phyloP scores from a whole-genome alignment of 2,113 vertebrate species.

The Nannobrachium achirus region DNA sequence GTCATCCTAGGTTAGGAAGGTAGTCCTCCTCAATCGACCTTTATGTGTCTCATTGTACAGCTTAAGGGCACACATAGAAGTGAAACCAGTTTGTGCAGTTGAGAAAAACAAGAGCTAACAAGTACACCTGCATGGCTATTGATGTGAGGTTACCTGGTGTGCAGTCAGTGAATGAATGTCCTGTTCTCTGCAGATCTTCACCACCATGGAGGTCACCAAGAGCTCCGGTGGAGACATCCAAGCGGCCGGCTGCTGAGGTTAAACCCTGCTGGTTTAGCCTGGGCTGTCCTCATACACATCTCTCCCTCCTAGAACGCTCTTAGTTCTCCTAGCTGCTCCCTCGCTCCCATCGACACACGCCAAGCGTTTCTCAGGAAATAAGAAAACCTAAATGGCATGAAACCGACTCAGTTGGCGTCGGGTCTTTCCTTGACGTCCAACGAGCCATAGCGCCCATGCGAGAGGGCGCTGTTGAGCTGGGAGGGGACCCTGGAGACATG shows the following conservation, averaged over 20 bases:
- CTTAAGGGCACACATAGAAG: too few relatives aligned
- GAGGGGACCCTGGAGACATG: constrained; percentile 1
- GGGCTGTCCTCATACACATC: constrained; percentile 52
- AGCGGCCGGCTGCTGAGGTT: constrained; percentile 95
- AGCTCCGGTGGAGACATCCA: constrained; percentile 86
- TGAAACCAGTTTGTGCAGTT: too few relatives aligned
- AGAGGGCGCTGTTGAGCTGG: neutral
- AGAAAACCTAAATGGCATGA: constrained; percentile 1
- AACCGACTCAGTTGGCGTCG: neutral
- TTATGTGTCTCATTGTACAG: too few relatives aligned
- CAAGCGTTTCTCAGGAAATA: constrained; percentile 58
- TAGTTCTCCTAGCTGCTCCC: constrained; percentile 8
- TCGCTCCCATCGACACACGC: constrained; percentile 11
- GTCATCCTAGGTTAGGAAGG: too few relatives aligned
- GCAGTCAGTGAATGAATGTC: neutral
- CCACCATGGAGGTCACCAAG: constrained; percentile 90
- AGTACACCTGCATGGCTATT: too few relatives aligned
- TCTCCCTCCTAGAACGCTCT: neutral
- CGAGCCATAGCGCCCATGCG: neutral
- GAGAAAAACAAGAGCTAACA: too few relatives aligned
- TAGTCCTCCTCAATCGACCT: too few relatives aligned
- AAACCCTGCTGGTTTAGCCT: constrained; percentile 87
- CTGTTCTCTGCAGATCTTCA: constrained; percentile 84
- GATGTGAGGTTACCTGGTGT: too few relatives aligned
- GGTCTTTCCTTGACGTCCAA: neutral